phyloP scores from a whole-genome alignment of 2,113 vertebrate species.

The Sinocyclocheilus maitianheensis region DNA sequence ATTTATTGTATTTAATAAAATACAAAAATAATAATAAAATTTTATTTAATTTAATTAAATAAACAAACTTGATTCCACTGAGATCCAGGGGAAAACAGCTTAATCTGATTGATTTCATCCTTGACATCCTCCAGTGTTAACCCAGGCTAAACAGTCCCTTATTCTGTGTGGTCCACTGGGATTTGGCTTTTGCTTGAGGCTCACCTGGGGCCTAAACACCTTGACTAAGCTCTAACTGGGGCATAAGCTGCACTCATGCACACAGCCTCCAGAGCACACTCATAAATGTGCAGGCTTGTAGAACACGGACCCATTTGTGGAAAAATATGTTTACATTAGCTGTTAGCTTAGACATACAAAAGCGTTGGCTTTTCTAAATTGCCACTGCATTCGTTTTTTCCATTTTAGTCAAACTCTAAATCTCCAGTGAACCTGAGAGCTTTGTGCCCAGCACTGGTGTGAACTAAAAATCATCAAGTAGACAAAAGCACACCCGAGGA shows the following conservation, averaged over 20 bases:
- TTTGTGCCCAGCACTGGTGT: neutral
- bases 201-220: conserved; percentile 51
- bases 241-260: conserved; percentile 44
- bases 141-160: conserved; percentile 45
- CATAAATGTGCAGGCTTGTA: conserved; percentile 9
- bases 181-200: conserved; percentile 19
- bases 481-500: conserved; percentile 33
- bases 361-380: neutral
- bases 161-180: conserved; percentile 39
- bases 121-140: conserved; percentile 43
- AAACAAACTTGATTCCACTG: neutral
- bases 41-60: neutral
- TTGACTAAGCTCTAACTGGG: conserved; percentile 42
- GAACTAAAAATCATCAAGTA: conserved; percentile 31
- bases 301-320: neutral
- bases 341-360: neutral
- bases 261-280: neutral
- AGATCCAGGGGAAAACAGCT: conserved; percentile 26
- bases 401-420: neutral
- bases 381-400: neutral
- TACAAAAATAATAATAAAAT: neutral
- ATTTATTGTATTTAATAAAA: neutral
- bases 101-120: conserved; percentile 40
- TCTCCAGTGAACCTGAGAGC: neutral
- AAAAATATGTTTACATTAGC: conserved; percentile 20